Conservation (phyloP, 2,113 vertebrate species). For the Hippopotamus amphibius region DNA sequence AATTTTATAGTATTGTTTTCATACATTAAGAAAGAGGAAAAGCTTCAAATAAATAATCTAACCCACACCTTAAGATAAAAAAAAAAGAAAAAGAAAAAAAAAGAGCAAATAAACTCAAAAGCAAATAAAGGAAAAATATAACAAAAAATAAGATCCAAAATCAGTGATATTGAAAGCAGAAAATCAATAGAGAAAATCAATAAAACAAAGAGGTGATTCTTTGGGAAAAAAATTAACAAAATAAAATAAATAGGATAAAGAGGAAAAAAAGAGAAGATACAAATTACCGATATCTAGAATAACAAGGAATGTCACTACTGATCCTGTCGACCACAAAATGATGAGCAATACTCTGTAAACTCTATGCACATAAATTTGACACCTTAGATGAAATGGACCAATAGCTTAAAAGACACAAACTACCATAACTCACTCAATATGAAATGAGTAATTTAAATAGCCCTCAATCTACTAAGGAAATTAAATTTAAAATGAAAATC, state of each 20-base stretch:
- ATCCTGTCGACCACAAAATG: not conserved
- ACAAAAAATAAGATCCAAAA: not conserved
- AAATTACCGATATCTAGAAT: not conserved
- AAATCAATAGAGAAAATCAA: not conserved
- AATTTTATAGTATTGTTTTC: not conserved
- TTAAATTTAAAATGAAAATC: constrained; percentile 55
- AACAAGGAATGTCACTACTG: not conserved
- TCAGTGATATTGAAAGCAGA: not conserved
- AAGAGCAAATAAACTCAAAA: not conserved
- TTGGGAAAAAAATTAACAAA: not conserved
- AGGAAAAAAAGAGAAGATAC: not conserved
- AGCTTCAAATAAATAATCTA: not conserved
- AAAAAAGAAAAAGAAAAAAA: not conserved
- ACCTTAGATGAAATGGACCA: not conserved
- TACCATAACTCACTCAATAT: not conserved
- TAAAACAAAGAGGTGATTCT: not conserved
- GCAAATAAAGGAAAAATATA: not conserved
- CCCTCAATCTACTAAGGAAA: not conserved
- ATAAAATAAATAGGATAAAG: not conserved
- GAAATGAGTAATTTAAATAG: constrained; percentile 34
- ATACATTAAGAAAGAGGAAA: not conserved
- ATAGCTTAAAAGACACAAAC: not conserved
- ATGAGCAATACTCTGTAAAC: not conserved
- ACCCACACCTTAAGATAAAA: not conserved
- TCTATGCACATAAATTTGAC: not conserved